Conservation (phyloP, 2,113 vertebrate species). For the Lepisosteus oculatus region DNA sequence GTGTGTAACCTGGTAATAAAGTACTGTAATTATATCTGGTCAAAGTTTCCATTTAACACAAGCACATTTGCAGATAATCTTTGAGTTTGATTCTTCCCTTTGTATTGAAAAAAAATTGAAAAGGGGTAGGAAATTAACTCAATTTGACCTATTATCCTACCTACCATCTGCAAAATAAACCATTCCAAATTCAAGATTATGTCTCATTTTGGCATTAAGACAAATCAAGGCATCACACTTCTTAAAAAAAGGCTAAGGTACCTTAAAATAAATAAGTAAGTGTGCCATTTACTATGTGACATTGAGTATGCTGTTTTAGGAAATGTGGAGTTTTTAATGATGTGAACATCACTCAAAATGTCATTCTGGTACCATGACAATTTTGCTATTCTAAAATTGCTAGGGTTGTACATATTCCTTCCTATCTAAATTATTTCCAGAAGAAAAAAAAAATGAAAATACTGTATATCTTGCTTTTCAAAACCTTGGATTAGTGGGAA, state of each 20-base stretch:
- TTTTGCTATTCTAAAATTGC: slow-evolving; percentile 3
- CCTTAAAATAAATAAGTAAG: slow-evolving; percentile 5
- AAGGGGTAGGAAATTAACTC: too few relatives aligned
- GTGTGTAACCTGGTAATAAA: too few relatives aligned
- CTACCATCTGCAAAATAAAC: not conserved
- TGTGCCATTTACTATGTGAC: not conserved
- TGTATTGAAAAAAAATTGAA: too few relatives aligned
- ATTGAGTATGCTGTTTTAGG: slow-evolving; percentile 11
- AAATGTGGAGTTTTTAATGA: slow-evolving; percentile 5
- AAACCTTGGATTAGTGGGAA: not conserved
- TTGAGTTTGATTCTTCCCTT: too few relatives aligned
- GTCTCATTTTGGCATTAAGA: not conserved
- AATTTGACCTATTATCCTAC: too few relatives aligned
- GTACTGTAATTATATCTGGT: too few relatives aligned
- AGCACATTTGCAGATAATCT: too few relatives aligned
- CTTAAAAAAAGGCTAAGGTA: not conserved
- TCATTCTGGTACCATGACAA: slow-evolving; percentile 1
- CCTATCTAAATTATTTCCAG: not conserved
- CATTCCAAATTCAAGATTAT: not conserved
- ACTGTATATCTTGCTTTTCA: not conserved
- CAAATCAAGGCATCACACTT: slow-evolving; percentile 3
- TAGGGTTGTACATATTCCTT: not conserved
- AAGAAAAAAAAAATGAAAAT: not conserved
- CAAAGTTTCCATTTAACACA: too few relatives aligned
- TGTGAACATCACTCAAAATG: not conserved